Percentiles rank a stretch among this genome's conserved stretches.
Conservation (phyloP, 2,888 invertebrate species). For the Cryptus armator region DNA sequence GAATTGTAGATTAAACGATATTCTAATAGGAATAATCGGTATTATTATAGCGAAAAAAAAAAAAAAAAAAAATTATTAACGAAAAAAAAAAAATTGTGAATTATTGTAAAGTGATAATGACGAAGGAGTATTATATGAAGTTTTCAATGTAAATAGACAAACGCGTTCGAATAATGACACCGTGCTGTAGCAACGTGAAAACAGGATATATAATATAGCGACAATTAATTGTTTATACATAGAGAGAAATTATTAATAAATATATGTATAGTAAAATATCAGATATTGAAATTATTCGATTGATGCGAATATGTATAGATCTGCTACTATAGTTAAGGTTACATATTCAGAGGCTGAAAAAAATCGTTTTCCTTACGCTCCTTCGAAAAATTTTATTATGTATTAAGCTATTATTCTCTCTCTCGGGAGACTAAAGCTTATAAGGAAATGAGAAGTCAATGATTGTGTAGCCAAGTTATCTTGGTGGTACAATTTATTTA, state of each 20-base stretch:
- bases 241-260: constrained; percentile 35
- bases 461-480: constrained; percentile 65
- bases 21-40: constrained; percentile 32
- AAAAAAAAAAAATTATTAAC: constrained; percentile 4
- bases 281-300: constrained; percentile 8
- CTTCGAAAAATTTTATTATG: neutral
- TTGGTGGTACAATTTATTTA: constrained; percentile 68
- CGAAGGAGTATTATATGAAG: constrained; percentile 38
- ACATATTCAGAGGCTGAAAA: constrained; percentile 17
- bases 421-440: neutral
- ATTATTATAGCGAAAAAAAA: constrained; percentile 22
- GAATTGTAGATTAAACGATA: constrained; percentile 27
- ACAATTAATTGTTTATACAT: constrained; percentile 42
- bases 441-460: constrained; percentile 41
- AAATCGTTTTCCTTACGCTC: neutral
- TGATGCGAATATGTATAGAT: constrained; percentile 4
- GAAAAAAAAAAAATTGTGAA: constrained; percentile 28
- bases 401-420: neutral
- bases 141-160: constrained; percentile 59
- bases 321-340: neutral
- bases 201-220: constrained; percentile 32
- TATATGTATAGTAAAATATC: constrained; percentile 2
- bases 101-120: constrained; percentile 57
- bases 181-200: constrained; percentile 38
- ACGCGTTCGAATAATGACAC: constrained; percentile 45